Base-by-base conservation (phyloP, 1,140 invertebrate genomes). In the Phenacoccus solenopsis region DNA sequence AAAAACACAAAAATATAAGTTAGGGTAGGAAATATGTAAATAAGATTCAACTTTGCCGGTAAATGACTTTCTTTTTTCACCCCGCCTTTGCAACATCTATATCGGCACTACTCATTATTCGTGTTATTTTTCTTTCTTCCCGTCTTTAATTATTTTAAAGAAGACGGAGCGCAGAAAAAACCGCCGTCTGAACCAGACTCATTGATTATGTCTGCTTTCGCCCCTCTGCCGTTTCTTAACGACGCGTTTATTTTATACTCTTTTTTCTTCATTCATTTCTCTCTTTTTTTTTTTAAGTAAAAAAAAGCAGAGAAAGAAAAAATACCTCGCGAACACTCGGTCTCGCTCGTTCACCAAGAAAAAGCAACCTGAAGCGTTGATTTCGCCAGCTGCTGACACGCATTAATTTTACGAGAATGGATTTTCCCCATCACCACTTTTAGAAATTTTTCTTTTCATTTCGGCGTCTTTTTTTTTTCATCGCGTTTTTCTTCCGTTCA, bases 1-100 rank as follows among this genome's bases (percentile, higher is more conserved):
- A 64, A 64, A 49, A 64, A 64, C 59, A 64, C 59, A 64, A 64
- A 64, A 64, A 64, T 64, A 64, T 64, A 64, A 64, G 59, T 64
- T 64, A 64, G 59, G 59, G 59, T 64, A 64, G 59, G 59, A 64
- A 64, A 64, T 64, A 64, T 64, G 59, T 64, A 64, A 64, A 64
- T 64, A 64, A 64, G 59, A 64, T 64, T 64, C 25, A 64, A 64
- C 10, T 64, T 64, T 64, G 22, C 25, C 59, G 59, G 59, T 64
- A 64, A 64, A 64, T 64, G 59, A 64, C 59, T 64, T 64, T 64
- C 25, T 64, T 64, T 24, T 20, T 24, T 3, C 9, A 64, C 59
- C 59, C 20, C 25, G 4, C 21, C 59, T 64, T 64, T 20, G 22
- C 25, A 64, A 64, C 59, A 27, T 27, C 21, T 64, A 64, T 64